A percentile compares a stretch with the other conserved stretches of the same genome.
phyloP scores from a whole-genome alignment of 2,113 vertebrate species.

The Danio rerio region GRCz12tu NC_133195.1:21853501-21854000 shows the following conservation, averaged over 20 bases:
- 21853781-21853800: conserved; percentile 54
- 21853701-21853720: conserved; percentile 35
- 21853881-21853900: neutral
- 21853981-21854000: neutral
- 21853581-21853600: neutral
- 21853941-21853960: conserved; percentile 8
- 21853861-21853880: conserved; percentile 8
- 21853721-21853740: conserved; percentile 51
- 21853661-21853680: neutral
- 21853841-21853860: neutral
- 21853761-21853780: conserved; percentile 62
- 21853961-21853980: neutral
- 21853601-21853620: neutral
- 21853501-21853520: no score
- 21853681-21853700: conserved; percentile 33
- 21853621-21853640: neutral
- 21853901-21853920: neutral
- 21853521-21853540: no score
- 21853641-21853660: neutral
- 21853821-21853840: conserved; percentile 40
- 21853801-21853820: conserved; percentile 60
- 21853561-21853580: no score
- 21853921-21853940: conserved; percentile 23
- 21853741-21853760: conserved; percentile 52
- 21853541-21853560: no score